Evolutionary conservation across 2,797 vertebrate species (phyloP).

Genomic region (Thunnus albacares): DNA sequence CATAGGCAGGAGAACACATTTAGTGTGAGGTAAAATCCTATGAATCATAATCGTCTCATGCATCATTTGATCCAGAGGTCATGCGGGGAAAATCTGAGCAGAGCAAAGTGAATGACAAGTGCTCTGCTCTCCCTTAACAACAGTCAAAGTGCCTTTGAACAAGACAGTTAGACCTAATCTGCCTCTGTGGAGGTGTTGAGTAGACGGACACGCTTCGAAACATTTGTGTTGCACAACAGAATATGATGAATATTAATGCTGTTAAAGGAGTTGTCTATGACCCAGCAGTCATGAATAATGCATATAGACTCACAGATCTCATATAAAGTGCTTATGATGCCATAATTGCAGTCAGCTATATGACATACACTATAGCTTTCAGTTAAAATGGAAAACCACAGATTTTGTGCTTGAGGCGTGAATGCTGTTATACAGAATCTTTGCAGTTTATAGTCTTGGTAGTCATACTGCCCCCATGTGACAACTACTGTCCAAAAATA

Average conservation of each 20-base stretch:
- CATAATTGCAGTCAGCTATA: constrained; percentile 38
- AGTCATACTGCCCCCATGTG: constrained; percentile 66
- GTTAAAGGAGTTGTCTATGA: constrained; percentile 44
- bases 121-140: constrained; percentile 8
- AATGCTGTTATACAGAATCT: constrained; percentile 39
- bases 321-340: constrained; percentile 32
- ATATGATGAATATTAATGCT: constrained; percentile 58
- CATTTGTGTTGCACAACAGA: constrained; percentile 40
- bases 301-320: constrained; percentile 20
- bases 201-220: constrained; percentile 37
- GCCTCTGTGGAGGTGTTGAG: constrained; percentile 48
- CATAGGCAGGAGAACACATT: background rate
- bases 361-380: constrained; percentile 13
- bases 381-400: background rate
- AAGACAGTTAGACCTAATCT: constrained; percentile 20
- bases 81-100: constrained; percentile 13
- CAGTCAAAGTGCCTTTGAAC: constrained; percentile 34
- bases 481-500: constrained; percentile 22
- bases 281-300: constrained; percentile 52
- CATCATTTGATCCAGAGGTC: constrained; percentile 17
- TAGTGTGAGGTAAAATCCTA: constrained; percentile 3
- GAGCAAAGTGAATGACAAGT: constrained; percentile 13
- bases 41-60: background rate
- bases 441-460: constrained; percentile 6
- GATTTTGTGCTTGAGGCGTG: constrained; percentile 28